These are phyloP conservation scores for Peromyscus polionotus DNA, from an alignment of 2,113 vertebrate species.

Conservation along the genomic window DNA sequence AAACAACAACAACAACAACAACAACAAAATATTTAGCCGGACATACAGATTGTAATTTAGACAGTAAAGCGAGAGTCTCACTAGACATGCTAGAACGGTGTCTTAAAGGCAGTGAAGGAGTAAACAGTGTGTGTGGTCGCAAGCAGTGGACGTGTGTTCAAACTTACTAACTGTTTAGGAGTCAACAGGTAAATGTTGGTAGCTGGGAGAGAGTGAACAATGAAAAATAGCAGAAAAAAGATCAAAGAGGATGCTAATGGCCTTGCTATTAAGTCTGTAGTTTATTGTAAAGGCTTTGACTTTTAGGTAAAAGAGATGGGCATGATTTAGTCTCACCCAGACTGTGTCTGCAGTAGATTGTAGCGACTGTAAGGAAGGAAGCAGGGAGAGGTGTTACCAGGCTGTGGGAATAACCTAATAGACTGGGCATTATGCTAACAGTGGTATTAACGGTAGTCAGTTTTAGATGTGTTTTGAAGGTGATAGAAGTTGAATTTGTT, in stretches of 20 bases:
- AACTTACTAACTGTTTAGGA: neutral
- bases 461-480: constrained; percentile 23
- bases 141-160: neutral
- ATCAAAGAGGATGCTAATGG: neutral
- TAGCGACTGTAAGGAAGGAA: neutral
- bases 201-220: neutral
- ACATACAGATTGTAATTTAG: neutral
- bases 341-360: neutral
- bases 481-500: neutral
- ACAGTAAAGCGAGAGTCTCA: constrained; percentile 3
- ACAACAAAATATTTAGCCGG: neutral
- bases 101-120: neutral
- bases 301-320: constrained; percentile 27
- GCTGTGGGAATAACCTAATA: neutral
- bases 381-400: neutral
- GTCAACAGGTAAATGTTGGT: neutral
- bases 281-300: neutral
- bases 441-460: neutral
- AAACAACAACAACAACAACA: too few species aligned
- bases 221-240: neutral
- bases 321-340: neutral
- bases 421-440: neutral
- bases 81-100: neutral
- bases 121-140: neutral
- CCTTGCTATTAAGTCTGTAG: neutral